phyloP scores from a whole-genome alignment of 1,140 invertebrate species.

The Drosophila kurseongensis region DNA sequence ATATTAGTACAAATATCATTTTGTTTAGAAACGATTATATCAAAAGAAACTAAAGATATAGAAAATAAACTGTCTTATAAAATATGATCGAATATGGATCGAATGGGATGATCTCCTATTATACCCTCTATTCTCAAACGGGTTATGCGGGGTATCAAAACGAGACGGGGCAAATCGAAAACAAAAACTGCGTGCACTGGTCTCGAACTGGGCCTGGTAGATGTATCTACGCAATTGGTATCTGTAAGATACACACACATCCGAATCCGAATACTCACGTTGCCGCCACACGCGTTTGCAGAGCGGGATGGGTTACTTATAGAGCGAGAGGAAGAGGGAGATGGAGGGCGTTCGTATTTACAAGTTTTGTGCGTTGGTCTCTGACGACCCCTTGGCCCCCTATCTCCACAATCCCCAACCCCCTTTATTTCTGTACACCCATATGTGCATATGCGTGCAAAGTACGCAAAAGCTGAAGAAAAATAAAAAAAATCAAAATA shows the following conservation, averaged over 20 bases:
- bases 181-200: constrained; percentile 36
- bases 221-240: constrained; percentile 49
- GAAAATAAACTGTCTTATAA: no score
- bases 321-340: not conserved
- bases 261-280: constrained; percentile 13
- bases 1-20: no score
- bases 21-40: no score
- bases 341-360: constrained; percentile 49
- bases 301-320: constrained; percentile 10
- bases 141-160: constrained; percentile 30
- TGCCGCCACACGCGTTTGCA: constrained; percentile 34
- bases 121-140: not conserved
- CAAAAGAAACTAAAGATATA: no score
- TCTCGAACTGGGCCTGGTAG: constrained; percentile 33
- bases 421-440: constrained; percentile 21
- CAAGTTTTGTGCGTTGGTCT: constrained; percentile 73
- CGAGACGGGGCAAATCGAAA: constrained; percentile 22
- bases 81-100: not conserved
- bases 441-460: constrained; percentile 32
- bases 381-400: constrained; percentile 25
- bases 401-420: not conserved
- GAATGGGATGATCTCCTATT: not conserved
- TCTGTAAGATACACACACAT: constrained; percentile 46
- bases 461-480: constrained; percentile 52
- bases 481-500: constrained; percentile 34